phyloP scores from a whole-genome alignment of 2,113 vertebrate genomes.

The Istiophorus platypterus region DNA sequence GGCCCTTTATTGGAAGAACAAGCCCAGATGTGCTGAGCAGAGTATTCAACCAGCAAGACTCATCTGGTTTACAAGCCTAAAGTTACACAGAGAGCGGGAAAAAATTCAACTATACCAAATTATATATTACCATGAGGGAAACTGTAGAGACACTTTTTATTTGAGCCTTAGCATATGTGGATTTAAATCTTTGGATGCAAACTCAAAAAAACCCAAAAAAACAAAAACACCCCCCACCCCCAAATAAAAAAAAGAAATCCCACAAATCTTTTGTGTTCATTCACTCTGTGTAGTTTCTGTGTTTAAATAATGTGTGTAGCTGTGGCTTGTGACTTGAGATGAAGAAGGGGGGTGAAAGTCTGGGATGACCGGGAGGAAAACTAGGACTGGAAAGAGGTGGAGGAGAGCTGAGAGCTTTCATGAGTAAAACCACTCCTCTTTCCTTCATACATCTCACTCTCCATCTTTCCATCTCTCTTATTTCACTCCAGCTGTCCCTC shows the following conservation, averaged over 20 bases:
- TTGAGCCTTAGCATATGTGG: not conserved
- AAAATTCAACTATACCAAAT: not conserved
- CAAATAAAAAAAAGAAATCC: not conserved
- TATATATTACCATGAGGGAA: not conserved
- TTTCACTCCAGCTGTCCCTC: constrained; percentile 64
- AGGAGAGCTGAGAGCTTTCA: constrained; percentile 21
- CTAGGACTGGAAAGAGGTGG: constrained; percentile 17
- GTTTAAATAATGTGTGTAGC: not conserved
- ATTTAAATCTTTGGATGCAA: not conserved
- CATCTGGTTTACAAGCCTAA: constrained; percentile 1
- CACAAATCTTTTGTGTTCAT: not conserved
- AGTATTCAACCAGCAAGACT: constrained; percentile 13
- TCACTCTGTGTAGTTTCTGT: not conserved
- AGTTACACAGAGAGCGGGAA: not conserved
- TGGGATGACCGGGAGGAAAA: constrained; percentile 22
- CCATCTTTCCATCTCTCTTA: constrained; percentile 58
- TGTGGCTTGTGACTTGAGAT: constrained; percentile 1
- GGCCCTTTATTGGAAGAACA: not conserved
- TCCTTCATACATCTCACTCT: constrained; percentile 55
- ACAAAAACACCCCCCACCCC: too few relatives aligned
- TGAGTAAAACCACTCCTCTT: constrained; percentile 38
- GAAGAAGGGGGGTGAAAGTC: not conserved
- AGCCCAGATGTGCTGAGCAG: constrained; percentile 22
- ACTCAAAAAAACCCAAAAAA: not conserved
- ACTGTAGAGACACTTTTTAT: not conserved